A percentile compares a stretch with the other conserved stretches of the same genome.
phyloP scores from a whole-genome alignment of 2,888 invertebrate genomes.

The Microdon myrmicae region DNA sequence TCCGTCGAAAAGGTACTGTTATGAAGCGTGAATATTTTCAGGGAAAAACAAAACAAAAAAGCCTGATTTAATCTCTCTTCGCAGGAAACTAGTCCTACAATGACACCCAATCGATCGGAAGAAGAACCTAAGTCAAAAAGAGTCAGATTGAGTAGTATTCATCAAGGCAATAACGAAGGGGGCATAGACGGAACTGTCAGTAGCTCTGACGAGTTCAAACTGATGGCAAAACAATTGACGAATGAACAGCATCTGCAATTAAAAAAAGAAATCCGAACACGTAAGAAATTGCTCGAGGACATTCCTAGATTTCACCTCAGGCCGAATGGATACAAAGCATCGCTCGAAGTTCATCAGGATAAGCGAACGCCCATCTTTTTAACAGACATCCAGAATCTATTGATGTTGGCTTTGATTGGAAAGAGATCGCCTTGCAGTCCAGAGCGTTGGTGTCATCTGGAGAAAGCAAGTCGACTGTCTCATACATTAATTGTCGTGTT shows the following conservation, averaged over 20 bases:
- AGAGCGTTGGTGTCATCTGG: slow-evolving; percentile 83
- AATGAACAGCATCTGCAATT: slow-evolving; percentile 62
- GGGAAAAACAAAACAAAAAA: background rate
- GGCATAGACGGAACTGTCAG: slow-evolving; percentile 4
- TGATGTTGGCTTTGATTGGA: slow-evolving; percentile 80
- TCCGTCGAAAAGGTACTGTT: slow-evolving; percentile 27
- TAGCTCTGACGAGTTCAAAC: slow-evolving; percentile 37
- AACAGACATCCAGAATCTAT: slow-evolving; percentile 84
- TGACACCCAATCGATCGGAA: background rate
- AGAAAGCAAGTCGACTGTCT: slow-evolving; percentile 74
- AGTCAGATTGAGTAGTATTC: slow-evolving; percentile 11
- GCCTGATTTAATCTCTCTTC: background rate
- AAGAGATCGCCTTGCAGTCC: slow-evolving; percentile 77
- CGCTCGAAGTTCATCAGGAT: slow-evolving; percentile 69
- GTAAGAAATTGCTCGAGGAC: slow-evolving; percentile 65
- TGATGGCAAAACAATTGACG: slow-evolving; percentile 54
- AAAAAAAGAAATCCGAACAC: slow-evolving; percentile 68
- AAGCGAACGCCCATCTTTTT: slow-evolving; percentile 81
- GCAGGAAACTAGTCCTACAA: slow-evolving; percentile 8
- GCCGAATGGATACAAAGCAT: slow-evolving; percentile 74
- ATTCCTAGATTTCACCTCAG: slow-evolving; percentile 75
- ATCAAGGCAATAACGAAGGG: no score
- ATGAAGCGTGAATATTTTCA: background rate
- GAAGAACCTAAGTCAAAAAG: slow-evolving; percentile 24
- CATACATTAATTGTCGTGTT: slow-evolving; percentile 80